Base-by-base conservation (phyloP, 2,888 invertebrate species). In the Perizoma affinitatum region DNA sequence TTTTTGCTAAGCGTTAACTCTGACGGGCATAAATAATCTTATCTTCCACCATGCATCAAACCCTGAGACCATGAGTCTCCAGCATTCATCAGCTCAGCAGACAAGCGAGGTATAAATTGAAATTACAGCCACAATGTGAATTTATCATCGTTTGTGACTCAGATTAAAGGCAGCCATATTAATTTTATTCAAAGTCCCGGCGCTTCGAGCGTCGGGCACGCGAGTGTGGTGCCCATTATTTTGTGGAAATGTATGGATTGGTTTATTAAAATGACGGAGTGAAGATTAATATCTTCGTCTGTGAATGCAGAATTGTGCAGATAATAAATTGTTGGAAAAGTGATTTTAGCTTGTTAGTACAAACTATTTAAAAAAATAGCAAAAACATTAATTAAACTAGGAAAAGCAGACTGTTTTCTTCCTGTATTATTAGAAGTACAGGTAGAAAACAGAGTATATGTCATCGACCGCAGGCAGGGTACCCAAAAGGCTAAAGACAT, bases 151-250 rank as follows among this genome's bases (percentile, higher is more conserved):
- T 73, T 73, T 71, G 72, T 69, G 61, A 63, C 62, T 63, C 62
- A 66, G 68, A 77, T 72, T 74, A 44, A 22, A 44, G 44, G 44
- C 53, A 70, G 65, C 66, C 56, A 70, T 69, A 80, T 79, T 78
- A 77, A 82, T 75, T 73, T 74, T 74, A 80, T 80, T 76, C 76
- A 78, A 69, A 68, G 66, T 63, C 69, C 69, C 48, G 70, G 73
- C 76, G 74, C 72, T 70, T 74, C 69, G 66, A 66, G 72, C 76
- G 63, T 64, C 67, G 70, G 70, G 71, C 75, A 74, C 75, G 75
- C 75, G 69, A 74, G 62, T 64, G 36, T 35, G 45, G 71, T 65
- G 61, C 6, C 72, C 74, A 73, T 61, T 68, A 65, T 67, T 69
- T 66, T 40, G 35, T 35, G 22, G 8, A 54, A 50, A 63, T 54